Evolutionary conservation across 2,888 invertebrate genomes (phyloP), one percentile per base, ranked within the genome.

Genomic region (Stenolophus ochropezus): DNA sequence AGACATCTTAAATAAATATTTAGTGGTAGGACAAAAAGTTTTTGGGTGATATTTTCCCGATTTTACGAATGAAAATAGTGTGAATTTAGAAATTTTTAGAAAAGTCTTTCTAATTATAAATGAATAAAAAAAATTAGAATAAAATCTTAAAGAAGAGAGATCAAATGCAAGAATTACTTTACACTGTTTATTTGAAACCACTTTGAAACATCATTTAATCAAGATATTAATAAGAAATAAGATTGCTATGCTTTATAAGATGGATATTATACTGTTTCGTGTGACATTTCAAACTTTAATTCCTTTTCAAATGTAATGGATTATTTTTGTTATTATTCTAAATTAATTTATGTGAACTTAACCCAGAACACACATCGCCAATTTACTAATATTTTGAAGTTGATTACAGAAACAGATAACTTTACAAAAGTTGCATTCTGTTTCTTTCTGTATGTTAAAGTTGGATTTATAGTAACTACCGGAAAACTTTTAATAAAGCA

Each of bases 401-500:
- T 33, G 8, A 16, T 69, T 42, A 14, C 16, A 20, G 65, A 69
- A 18, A 33, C 65, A 2, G 65, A 69, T 16, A 8, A 69, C 33
- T 8, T 69, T 6, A 69, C 65, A 20, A 73, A 73, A 73, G n/a
- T 49, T 49, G 8, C 49, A 73, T 73, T 73, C 49, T 73, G 73
- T 49, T 20, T 73, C 14, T 49, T 73, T 49, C 23, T 49, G 21
- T 73, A 49, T 23, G 27, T n/a, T n/a, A 73, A 47, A 73, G 49
- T 73, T 14, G 33, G 23, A 0, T 49, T 49, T 47, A n/a, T 73
- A 4, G 5, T 73, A 73, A 49, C n/a, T 47, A 20, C 14, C 16
- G 18, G 23, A 47, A 73, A 47, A 73, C 16, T 73, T 73, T n/a
- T 73, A 2, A 21, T 73, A n/a, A 8, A 14, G 49, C 20, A 73